Percentiles rank a stretch among this genome's conserved stretches.
These are phyloP conservation scores for Hipparchia semele DNA, from an alignment of 2,888 invertebrate genomes.

Conservation along the genomic window DNA sequence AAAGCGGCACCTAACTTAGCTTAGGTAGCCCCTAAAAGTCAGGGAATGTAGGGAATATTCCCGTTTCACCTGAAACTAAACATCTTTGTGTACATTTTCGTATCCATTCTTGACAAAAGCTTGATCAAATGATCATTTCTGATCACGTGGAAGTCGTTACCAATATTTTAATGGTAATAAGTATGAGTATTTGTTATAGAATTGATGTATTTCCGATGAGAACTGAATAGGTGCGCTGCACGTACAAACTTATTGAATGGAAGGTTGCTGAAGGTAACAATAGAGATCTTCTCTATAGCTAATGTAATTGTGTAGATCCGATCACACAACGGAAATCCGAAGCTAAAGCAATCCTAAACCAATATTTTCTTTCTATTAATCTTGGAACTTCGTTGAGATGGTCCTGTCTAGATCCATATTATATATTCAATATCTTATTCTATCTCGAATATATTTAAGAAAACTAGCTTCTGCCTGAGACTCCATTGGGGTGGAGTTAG, in stretches of 20 bases:
- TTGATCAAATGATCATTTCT: too few species aligned
- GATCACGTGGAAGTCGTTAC: too few species aligned
- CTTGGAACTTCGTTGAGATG: conserved; percentile 5
- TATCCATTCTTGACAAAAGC: too few species aligned
- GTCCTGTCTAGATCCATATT: neutral
- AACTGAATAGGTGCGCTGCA: conserved; percentile 1
- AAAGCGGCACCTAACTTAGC: too few species aligned
- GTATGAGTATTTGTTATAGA: neutral
- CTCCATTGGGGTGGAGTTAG: too few species aligned
- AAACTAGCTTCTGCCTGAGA: neutral
- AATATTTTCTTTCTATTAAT: conserved; percentile 21
- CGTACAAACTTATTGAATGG: conserved; percentile 24
- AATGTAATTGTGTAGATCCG: conserved; percentile 34
- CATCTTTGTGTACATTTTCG: too few species aligned
- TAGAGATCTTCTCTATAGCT: conserved; percentile 20
- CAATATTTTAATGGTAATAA: neutral
- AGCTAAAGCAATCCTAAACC: conserved; percentile 20
- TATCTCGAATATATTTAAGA: neutral
- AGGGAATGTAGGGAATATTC: too few species aligned
- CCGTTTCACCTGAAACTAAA: too few species aligned
- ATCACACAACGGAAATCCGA: conserved; percentile 27
- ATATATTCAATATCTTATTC: neutral
- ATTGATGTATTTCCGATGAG: neutral
- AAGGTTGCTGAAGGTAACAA: conserved; percentile 30
- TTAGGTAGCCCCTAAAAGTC: too few species aligned